Base-by-base conservation (phyloP, 2,888 invertebrate genomes). In the Metopia argyrocephala region DNA sequence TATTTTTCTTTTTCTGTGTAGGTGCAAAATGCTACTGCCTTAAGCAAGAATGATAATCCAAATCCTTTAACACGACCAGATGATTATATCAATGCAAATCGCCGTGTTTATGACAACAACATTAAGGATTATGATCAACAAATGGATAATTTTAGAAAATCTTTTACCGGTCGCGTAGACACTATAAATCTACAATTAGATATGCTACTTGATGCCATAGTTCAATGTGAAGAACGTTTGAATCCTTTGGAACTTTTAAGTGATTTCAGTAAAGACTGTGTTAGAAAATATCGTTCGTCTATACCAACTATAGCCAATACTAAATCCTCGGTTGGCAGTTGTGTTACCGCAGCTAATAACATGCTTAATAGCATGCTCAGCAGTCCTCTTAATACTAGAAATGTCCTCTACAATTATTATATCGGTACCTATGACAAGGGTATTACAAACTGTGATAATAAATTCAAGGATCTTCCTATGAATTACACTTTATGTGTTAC, bases 211-310 rank as follows among this genome's bases (percentile, higher is more conserved):
- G 45, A 54, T 0, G 59, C 50, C 25, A 20, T 83, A 21, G 38
- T 23, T 6, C 69, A 82, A 45, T 38, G 59, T 3, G 64, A 80
- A 28, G 70, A 78, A 12, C 20, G 61, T 2, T 52, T 83, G 20
- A 12, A 54, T 50, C 80, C 84, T 2, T 28, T 82, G 2, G 80
- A 75, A 23, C 2, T 76, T 50, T 46, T 82, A 3, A 57, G 70
- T 12, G 69, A 71, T 15, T 31, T 68, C 3, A 64, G 59, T 27
- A 83, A 78, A 38, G 68, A 83, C 7, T 84, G 83, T 31, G 80
- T 84, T 2, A 68, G 59, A 6, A 69, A 78, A 31, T 79, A 83
- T 57, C 52, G 71, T 21, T 0, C 7, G 0, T 21, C 52, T 20
- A 12, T 83, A 7, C 65, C 79, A 6, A 62, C 73, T 5, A 9